Evolutionary conservation across 2,888 invertebrate species (phyloP).

Genomic region (Antitype chi): DNA sequence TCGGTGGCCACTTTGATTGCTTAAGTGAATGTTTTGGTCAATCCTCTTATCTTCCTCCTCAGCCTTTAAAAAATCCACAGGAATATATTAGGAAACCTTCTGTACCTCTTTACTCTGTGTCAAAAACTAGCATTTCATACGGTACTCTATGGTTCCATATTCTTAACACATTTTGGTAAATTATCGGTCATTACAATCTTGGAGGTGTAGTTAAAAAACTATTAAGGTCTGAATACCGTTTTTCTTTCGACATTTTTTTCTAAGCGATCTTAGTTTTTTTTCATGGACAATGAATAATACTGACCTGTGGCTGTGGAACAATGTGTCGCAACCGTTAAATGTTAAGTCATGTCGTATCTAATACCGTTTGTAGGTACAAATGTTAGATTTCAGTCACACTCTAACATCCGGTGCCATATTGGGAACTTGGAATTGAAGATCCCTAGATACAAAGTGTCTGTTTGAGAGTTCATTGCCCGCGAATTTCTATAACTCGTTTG

Average conservation of each 20-base stretch:
- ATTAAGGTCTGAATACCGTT: conserved; percentile 56
- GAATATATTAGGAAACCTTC: conserved; percentile 10
- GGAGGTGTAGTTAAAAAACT: conserved; percentile 53
- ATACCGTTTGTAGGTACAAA: conserved; percentile 13
- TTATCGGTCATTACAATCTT: conserved; percentile 37
- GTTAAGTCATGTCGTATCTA: conserved; percentile 15
- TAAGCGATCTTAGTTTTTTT: conserved; percentile 8
- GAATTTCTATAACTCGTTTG: background rate
- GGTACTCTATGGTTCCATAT: conserved; percentile 51
- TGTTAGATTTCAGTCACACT: conserved; percentile 21
- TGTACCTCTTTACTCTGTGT: background rate
- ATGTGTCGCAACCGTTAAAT: conserved; percentile 36
- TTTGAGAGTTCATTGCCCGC: conserved; percentile 28
- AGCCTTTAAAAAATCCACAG: background rate
- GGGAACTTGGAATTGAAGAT: conserved; percentile 13
- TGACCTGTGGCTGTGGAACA: background rate
- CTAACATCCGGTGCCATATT: conserved; percentile 7
- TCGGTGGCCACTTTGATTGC: background rate
- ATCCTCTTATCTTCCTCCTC: too few species aligned
- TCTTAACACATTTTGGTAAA: conserved; percentile 50
- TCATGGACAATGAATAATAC: background rate
- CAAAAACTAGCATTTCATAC: conserved; percentile 40
- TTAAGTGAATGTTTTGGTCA: background rate
- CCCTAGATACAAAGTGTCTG: background rate
- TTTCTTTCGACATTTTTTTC: conserved; percentile 33